Evolutionary conservation across 1,140 invertebrate genomes (phyloP).

Genomic region (Caenorhabditis briggsae): DNA sequence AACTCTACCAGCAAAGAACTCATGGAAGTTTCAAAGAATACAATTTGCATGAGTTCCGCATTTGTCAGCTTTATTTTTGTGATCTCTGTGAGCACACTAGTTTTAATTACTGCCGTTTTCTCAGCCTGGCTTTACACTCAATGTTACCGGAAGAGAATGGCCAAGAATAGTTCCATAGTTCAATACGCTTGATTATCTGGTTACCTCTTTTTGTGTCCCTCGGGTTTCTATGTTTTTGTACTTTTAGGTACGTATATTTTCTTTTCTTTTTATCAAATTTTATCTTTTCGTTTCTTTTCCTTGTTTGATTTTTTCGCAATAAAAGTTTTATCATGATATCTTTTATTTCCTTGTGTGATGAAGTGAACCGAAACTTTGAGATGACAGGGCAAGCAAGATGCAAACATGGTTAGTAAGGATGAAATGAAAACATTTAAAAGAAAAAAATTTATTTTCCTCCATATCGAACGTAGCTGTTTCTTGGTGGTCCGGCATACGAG

Average conservation of each 20-base stretch:
- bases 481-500: constrained; percentile 39
- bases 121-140: no score
- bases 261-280: constrained; percentile 6
- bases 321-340: background rate
- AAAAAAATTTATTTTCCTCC: constrained; percentile 5
- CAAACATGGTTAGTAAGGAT: background rate
- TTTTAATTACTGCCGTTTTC: background rate
- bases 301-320: background rate
- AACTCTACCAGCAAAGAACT: constrained; percentile 14
- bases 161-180: no score
- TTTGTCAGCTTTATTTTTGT: constrained; percentile 6
- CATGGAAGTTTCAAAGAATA: background rate
- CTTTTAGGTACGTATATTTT: constrained; percentile 22
- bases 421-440: no score
- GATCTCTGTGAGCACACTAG: background rate
- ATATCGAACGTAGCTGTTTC: constrained; percentile 41
- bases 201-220: background rate
- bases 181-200: background rate
- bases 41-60: background rate
- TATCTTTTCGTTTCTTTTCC: background rate
- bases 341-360: background rate
- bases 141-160: no score
- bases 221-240: constrained; percentile 32
- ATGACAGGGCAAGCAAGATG: background rate
- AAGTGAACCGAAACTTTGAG: background rate